Evolutionary conservation across 2,888 invertebrate species (phyloP).

Genomic region (Dendrolimus pini): DNA sequence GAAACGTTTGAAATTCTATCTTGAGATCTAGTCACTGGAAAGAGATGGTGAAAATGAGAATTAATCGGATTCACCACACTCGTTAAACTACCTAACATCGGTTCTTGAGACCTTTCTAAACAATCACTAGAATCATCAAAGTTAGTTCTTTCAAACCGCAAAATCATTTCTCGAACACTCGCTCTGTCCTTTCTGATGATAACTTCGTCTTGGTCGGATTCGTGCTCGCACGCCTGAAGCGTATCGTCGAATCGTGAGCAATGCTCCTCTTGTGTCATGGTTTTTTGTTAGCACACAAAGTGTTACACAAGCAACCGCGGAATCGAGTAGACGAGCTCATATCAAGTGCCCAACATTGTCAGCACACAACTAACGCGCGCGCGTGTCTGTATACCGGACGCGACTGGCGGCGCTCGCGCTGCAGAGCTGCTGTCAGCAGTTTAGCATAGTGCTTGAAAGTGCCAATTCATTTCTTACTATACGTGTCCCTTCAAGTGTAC

Average conservation of each 20-base stretch:
- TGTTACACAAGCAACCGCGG: slow-evolving; percentile 48
- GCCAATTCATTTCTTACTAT: not conserved
- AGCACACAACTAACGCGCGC: slow-evolving; percentile 50
- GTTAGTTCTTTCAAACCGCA: slow-evolving; percentile 58
- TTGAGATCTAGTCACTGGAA: slow-evolving; percentile 51
- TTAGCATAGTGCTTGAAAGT: slow-evolving; percentile 9
- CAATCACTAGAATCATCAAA: slow-evolving; percentile 53
- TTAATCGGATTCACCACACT: slow-evolving; percentile 62
- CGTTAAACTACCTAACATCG: slow-evolving; percentile 50
- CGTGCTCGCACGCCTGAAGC: slow-evolving; percentile 43
- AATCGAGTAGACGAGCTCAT: slow-evolving; percentile 48
- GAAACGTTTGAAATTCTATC: slow-evolving; percentile 67
- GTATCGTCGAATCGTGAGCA: slow-evolving; percentile 47
- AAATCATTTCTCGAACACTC: slow-evolving; percentile 63
- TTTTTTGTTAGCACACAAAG: slow-evolving; percentile 32
- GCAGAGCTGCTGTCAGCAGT: slow-evolving; percentile 25
- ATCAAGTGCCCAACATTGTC: slow-evolving; percentile 39
- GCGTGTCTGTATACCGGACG: slow-evolving; percentile 37
- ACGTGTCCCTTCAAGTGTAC: too few relatives aligned
- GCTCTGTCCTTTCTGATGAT: slow-evolving; percentile 50
- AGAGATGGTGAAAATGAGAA: slow-evolving; percentile 53
- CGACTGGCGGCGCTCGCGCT: slow-evolving; percentile 53
- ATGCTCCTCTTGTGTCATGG: slow-evolving; percentile 62
- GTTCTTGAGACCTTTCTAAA: slow-evolving; percentile 48
- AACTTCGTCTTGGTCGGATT: slow-evolving; percentile 54